Conservation (phyloP, 2,888 invertebrate species). For the Drosophila nigricruria region DNA sequence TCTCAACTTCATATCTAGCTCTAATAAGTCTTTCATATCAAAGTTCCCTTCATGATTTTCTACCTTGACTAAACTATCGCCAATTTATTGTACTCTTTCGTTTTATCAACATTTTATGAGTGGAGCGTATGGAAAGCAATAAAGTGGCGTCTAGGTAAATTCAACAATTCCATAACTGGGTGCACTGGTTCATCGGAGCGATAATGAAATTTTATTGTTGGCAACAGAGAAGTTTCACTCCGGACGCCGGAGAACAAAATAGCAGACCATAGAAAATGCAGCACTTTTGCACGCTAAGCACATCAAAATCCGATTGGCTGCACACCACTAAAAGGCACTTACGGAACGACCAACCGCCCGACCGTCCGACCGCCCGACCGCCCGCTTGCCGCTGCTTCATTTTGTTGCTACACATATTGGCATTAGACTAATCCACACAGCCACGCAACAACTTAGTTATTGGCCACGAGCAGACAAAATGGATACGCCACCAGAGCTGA, state of each 20-base stretch:
- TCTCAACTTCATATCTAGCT: neutral
- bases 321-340: constrained; percentile 64
- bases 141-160: constrained; percentile 3
- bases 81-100: neutral
- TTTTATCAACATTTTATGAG: constrained; percentile 16
- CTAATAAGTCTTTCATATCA: neutral
- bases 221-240: neutral
- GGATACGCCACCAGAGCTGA: constrained; percentile 14
- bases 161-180: constrained; percentile 11
- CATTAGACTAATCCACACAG: constrained; percentile 71
- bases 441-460: constrained; percentile 65
- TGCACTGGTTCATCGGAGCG: constrained; percentile 10
- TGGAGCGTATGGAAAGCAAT: neutral
- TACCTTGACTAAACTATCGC: neutral
- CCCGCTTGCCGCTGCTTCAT: constrained; percentile 10
- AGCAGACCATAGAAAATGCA: constrained; percentile 34
- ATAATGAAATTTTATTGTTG: constrained; percentile 36
- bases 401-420: constrained; percentile 67
- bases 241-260: constrained; percentile 19
- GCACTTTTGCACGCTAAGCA: constrained; percentile 51
- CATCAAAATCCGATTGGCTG: constrained; percentile 63
- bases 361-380: neutral
- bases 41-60: neutral
- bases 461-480: constrained; percentile 51
- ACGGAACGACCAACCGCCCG: neutral